phyloP scores from a whole-genome alignment of 2,113 vertebrate genomes.

The Peucedramus taeniatus region DNA sequence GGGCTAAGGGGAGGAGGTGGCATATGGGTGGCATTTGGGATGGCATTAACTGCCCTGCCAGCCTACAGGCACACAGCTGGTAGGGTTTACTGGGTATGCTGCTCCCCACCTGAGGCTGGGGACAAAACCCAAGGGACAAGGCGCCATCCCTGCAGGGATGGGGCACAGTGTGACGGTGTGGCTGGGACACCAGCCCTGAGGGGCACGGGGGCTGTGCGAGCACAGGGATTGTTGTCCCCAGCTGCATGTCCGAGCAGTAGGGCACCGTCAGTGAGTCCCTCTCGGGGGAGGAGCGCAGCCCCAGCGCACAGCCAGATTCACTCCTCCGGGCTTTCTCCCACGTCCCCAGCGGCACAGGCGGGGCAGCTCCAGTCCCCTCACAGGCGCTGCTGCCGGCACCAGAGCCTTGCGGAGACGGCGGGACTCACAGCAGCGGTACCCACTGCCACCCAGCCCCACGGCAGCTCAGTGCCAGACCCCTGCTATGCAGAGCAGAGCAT shows the following conservation, averaged over 20 bases:
- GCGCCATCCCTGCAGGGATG: fast-evolving
- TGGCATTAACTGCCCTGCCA: neutral
- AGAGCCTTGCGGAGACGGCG: neutral
- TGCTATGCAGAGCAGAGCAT: too few relatives aligned
- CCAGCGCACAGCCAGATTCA: fast-evolving
- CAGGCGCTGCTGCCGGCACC: neutral
- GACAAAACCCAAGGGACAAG: neutral
- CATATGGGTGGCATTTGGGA: neutral
- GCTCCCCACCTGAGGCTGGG: neutral
- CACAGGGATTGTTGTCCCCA: neutral
- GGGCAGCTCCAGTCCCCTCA: neutral
- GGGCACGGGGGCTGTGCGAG: neutral
- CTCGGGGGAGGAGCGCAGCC: neutral
- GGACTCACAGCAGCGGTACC: neutral
- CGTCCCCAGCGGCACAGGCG: fast-evolving
- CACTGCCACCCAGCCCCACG: neutral
- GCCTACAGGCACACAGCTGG: neutral
- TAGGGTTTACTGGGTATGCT: neutral
- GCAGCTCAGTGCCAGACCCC: neutral
- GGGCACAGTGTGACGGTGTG: neutral
- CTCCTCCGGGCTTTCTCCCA: neutral
- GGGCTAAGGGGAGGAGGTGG: neutral
- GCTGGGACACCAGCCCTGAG: neutral
- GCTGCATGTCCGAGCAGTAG: fast-evolving
- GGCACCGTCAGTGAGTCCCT: fast-evolving